Percentiles rank a stretch among this genome's conserved stretches.
These are phyloP conservation scores for Corticium candelabrum DNA, from an alignment of 37 sponge, comb jelly and placozoan species.

Conservation along the genomic window DNA sequence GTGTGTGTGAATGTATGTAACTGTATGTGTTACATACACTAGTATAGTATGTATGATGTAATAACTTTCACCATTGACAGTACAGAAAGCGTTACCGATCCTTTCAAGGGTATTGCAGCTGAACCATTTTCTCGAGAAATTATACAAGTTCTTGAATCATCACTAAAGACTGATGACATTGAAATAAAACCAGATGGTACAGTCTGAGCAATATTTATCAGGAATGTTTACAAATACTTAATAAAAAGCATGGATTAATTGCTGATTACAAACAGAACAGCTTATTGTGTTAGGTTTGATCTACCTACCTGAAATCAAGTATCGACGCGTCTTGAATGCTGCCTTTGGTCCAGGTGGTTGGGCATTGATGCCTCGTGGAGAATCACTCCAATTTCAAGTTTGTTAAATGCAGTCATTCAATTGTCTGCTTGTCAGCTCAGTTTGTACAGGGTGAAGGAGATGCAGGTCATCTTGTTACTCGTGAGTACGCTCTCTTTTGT, in stretches of 20 bases:
- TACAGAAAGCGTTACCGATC: too few species aligned
- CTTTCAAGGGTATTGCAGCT: conserved; percentile 50
- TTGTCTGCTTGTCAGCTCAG: background rate
- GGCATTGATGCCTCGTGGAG: conserved; percentile 81
- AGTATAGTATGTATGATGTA: too few species aligned
- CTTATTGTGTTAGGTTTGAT: conserved; percentile 41
- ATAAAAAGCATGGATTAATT: too few species aligned
- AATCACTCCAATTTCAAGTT: conserved; percentile 52
- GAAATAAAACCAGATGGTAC: conserved; percentile 89
- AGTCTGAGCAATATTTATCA: background rate
- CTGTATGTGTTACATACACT: too few species aligned
- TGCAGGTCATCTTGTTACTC: conserved; percentile 59
- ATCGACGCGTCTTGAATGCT: conserved; percentile 60
- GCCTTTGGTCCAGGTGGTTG: conserved; percentile 89
- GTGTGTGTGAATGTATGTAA: too few species aligned
- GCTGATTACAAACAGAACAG: too few species aligned
- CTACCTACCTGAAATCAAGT: conserved; percentile 82
- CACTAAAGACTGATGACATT: conserved; percentile 41
- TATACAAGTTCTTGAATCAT: conserved; percentile 21
- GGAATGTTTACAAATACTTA: conserved; percentile 7
- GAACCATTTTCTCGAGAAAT: conserved; percentile 38
- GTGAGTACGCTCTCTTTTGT: conserved; percentile 79
- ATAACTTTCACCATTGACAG: too few species aligned
- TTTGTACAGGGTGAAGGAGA: conserved; percentile 40
- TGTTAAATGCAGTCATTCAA: background rate